Percentiles rank a stretch among this genome's conserved stretches.
phyloP scores from a whole-genome alignment of 2,888 invertebrate genomes.

The Macropis europaea region DNA sequence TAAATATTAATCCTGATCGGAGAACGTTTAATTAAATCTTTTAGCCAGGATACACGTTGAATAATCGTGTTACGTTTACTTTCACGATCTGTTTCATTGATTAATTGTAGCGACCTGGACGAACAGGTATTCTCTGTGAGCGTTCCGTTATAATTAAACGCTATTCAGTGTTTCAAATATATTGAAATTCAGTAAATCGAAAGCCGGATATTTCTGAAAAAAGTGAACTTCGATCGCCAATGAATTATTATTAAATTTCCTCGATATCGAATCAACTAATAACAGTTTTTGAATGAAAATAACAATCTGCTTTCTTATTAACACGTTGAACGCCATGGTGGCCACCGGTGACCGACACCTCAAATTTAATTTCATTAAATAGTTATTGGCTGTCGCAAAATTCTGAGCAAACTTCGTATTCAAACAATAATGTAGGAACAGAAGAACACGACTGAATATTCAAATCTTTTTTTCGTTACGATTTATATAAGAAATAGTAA shows the following conservation, averaged over 20 bases:
- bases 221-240: neutral
- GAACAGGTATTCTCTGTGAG: neutral
- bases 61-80: constrained; percentile 16
- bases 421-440: too few species aligned
- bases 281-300: neutral
- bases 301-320: neutral
- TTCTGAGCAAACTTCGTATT: too few species aligned
- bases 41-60: neutral
- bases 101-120: constrained; percentile 3
- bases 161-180: neutral
- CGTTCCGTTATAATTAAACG: constrained; percentile 19
- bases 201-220: neutral
- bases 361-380: too few species aligned
- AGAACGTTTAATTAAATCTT: constrained; percentile 6
- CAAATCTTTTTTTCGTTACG: too few species aligned
- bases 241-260: constrained; percentile 1
- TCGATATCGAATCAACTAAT: neutral
- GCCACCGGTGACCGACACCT: too few species aligned
- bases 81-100: constrained; percentile 18
- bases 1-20: constrained; percentile 7
- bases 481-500: too few species aligned
- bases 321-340: too few species aligned
- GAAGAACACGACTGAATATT: too few species aligned
- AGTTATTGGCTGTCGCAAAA: too few species aligned
- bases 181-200: constrained; percentile 1